Conservation (phyloP, 2,113 vertebrate genomes). For the Sceloporus undulatus region DNA sequence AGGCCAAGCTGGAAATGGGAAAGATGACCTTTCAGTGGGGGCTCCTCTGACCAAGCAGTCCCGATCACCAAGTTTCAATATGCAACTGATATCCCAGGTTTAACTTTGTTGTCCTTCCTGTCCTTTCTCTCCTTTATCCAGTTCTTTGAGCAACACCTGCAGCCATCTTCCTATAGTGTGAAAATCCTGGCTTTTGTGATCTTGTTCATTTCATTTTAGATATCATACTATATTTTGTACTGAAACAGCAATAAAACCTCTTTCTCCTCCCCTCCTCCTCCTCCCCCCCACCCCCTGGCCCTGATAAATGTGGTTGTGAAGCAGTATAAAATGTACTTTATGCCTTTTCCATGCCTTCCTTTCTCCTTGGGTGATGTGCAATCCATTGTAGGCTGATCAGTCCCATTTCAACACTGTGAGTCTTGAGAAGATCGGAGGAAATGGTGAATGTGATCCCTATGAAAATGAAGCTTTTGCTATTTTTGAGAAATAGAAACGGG, state of each 20-base stretch:
- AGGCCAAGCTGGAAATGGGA: conserved; percentile 84
- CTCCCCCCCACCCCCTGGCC: conserved; percentile 15
- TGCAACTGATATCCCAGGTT: conserved; percentile 99
- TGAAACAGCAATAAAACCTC: conserved; percentile 92
- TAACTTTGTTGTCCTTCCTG: conserved; percentile 76
- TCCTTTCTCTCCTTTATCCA: conserved; percentile 60
- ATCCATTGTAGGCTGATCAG: conserved; percentile 84
- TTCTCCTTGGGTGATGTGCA: conserved; percentile 93
- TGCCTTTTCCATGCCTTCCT: conserved; percentile 83
- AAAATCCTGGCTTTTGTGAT: conserved; percentile 76
- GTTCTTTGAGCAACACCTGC: conserved; percentile 73
- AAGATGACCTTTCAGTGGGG: conserved; percentile 87
- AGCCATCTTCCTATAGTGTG: conserved; percentile 74
- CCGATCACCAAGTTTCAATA: conserved; percentile 99
- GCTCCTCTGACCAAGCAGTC: conserved; percentile 94
- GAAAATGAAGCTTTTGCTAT: conserved; percentile 80
- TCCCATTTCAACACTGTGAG: conserved; percentile 87
- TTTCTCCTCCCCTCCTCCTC: conserved; percentile 55
- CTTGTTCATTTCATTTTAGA: conserved; percentile 76
- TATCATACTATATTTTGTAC: conserved; percentile 81
- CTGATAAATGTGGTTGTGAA: conserved; percentile 79
- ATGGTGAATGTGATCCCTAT: conserved; percentile 85
- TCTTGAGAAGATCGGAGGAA: conserved; percentile 75
- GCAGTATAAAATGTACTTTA: conserved; percentile 77
- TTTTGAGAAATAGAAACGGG: conserved; percentile 78